Evolutionary conservation across 2,888 invertebrate genomes (phyloP), one percentile per base, ranked within the genome.

Genomic region (Acleris literana): DNA sequence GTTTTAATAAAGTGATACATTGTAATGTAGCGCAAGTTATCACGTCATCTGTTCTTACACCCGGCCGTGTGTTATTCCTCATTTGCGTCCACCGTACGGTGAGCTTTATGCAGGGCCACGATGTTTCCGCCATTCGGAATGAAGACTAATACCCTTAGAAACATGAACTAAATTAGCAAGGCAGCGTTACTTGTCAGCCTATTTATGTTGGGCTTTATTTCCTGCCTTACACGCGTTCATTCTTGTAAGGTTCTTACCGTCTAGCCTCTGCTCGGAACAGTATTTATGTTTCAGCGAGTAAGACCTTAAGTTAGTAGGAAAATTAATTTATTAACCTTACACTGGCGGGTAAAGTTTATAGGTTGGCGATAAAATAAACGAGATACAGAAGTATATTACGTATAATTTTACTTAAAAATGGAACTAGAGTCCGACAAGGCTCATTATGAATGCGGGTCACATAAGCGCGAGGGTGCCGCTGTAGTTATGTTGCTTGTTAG

Each of bases 21-120:
- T 70, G 70, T 72, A 68, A 71, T 68, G 68, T 39, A 65, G 57
- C 49, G 76, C 77, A 72, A 75, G 66, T 74, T 75, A 74, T 71
- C 69, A 67, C 70, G 65, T 68, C 75, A 73, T 76, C 69, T 71
- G 68, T 76, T 80, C 75, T 75, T 78, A 76, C 76, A 73, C 73
- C 73, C 71, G 46, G 46, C 69, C 72, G 72, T 74, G 71, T 70
- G 77, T 74, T 81, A 81, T 77, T 84, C 76, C 83, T 88, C 84
- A 87, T 91, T 90, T 90, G 84, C 83, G 82, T 84, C 81, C 74
- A 79, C 84, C 79, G 84, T 90, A 89, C 83, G 81, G 90, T 88
- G 81, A 81, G 79, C 81, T 92, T 89, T 86, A 78, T 80, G 71
- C 74, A 7, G 76, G 73, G 76, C 75, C 74, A 80, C 78, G 75